Evolutionary conservation across 2,888 invertebrate genomes (phyloP), one percentile per base, ranked within the genome.

Genomic region (Cheilosia variabilis): DNA sequence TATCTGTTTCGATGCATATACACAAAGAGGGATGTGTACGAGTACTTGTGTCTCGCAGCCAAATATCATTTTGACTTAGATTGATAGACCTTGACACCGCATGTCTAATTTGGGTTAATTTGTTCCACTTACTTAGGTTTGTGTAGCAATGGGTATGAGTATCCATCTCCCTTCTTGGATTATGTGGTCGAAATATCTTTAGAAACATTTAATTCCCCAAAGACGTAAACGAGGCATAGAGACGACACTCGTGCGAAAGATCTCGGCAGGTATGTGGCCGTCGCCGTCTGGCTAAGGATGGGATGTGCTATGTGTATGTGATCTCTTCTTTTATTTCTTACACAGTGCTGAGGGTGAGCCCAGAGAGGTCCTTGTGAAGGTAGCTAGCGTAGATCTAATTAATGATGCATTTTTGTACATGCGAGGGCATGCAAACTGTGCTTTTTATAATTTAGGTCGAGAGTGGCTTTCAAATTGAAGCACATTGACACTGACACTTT

Each of bases 51-150:
- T 52, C 68, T 65, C 63, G 47, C 71, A 80, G 71, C 72, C 80
- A 71, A 77, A 86, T 81, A 86, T 86, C 72, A 87, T 87, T 87
- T 81, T 87, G 81, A 87, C 87, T 87, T 87, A 87, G 87, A 87
- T 87, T 87, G 87, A 87, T 87, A 82, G 87, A 87, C 87, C 87
- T 82, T 87, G 87, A 87, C 87, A 81, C 81, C 87, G 87, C 87
- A 87, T 82, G 87, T 87, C 81, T 87, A 87, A 87, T 87, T 87
- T 87, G 87, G 87, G 87, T 87, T 87, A 87, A 87, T 87, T 87
- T 87, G 87, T 87, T 87, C 77, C 77, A 73, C 87, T 87, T 78
- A 87, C 87, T 87, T 87, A 81, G 86, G 80, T 80, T 63, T 66
- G 66, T 86, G 86, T 77, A 37, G 37, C 80, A 65, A 80, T 63